Conservation (phyloP, 2,797 vertebrate genomes). For the Hyperoplus immaculatus region DNA sequence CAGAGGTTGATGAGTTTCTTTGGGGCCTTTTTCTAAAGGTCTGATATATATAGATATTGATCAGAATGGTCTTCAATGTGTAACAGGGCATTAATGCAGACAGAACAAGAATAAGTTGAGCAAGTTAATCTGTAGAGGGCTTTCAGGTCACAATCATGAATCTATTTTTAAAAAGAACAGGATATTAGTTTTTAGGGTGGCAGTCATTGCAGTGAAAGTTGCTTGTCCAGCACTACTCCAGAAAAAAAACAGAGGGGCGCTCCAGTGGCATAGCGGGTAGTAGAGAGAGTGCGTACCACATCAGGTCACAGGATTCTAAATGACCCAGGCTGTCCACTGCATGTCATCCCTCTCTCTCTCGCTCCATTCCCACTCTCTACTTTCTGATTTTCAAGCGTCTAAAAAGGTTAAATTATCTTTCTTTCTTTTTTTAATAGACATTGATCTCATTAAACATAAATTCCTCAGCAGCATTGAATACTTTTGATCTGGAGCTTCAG, state of each 20-base stretch:
- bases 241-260: too few species aligned
- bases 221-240: neutral
- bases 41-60: neutral
- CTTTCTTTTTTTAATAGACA: neutral
- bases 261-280: too few species aligned
- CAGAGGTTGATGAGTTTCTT: neutral
- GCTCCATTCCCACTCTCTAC: too few species aligned
- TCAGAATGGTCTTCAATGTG: neutral
- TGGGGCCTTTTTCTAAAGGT: neutral
- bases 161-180: neutral
- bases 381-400: too few species aligned
- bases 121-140: neutral
- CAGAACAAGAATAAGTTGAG: fast-evolving
- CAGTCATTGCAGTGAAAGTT: neutral
- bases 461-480: neutral
- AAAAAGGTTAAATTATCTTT: too few species aligned
- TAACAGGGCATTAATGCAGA: neutral
- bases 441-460: neutral
- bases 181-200: neutral
- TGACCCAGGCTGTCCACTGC: too few species aligned
- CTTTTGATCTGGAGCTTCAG: slow-evolving; percentile 7
- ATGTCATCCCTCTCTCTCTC: too few species aligned
- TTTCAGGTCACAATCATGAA: neutral
- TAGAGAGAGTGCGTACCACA: too few species aligned
- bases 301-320: too few species aligned